Conservation (phyloP, 2,797 vertebrate genomes). For the Threskiornis aethiopicus region DNA sequence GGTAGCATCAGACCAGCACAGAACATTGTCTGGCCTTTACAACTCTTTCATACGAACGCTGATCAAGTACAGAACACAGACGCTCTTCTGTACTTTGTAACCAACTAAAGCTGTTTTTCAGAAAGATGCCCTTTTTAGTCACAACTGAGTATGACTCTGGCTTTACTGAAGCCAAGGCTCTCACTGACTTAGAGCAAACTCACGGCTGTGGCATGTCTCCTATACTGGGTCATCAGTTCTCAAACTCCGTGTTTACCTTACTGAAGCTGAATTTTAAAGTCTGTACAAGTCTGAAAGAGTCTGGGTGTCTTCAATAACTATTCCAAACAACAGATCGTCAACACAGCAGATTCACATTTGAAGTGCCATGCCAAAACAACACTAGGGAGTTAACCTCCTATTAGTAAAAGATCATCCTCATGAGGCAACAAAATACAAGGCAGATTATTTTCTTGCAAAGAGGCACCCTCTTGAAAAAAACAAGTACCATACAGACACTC, state of each 20-base stretch:
- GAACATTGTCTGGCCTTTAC: neutral
- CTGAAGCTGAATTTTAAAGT: neutral
- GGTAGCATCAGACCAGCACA: neutral
- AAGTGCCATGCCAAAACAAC: neutral
- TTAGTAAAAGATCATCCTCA: neutral
- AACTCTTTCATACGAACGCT: fast-evolving
- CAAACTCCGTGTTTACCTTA: neutral
- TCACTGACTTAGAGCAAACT: neutral
- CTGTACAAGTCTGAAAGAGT: neutral
- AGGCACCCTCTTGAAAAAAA: neutral
- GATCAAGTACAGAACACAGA: neutral
- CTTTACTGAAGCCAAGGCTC: neutral
- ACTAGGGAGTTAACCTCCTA: neutral
- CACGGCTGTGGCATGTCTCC: fast-evolving
- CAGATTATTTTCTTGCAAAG: neutral
- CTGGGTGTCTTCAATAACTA: neutral
- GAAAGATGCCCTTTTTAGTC: neutral
- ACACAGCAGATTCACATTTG: neutral
- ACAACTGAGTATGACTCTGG: neutral
- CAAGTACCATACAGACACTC: neutral
- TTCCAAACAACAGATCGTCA: neutral
- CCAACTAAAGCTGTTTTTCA: neutral
- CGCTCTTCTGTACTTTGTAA: neutral
- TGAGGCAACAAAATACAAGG: neutral
- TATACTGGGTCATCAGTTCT: neutral